Conservation (phyloP, 2,888 invertebrate species). For the Parnassius orleans region DNA sequence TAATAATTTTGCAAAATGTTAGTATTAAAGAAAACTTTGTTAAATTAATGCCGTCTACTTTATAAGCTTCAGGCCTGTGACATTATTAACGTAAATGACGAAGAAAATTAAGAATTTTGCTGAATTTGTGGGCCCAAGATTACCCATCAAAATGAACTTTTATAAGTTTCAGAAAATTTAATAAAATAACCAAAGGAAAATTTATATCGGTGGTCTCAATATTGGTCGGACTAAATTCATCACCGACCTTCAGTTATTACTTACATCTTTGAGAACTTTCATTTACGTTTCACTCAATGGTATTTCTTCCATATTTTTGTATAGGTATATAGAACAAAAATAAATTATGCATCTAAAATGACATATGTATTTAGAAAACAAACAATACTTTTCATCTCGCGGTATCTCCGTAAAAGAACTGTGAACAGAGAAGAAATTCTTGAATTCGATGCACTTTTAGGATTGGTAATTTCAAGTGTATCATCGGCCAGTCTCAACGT, state of each 20-base stretch:
- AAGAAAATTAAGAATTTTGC: slow-evolving; percentile 55
- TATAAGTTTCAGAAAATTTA: slow-evolving; percentile 53
- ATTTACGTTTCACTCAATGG: neutral
- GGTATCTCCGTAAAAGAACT: too few relatives aligned
- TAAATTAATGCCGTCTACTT: neutral
- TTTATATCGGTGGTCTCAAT: slow-evolving; percentile 12
- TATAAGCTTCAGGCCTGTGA: neutral
- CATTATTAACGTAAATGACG: slow-evolving; percentile 49
- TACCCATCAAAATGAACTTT: slow-evolving; percentile 53
- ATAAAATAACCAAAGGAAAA: slow-evolving; percentile 46
- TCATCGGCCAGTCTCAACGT: too few relatives aligned
- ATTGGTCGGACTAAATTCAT: slow-evolving; percentile 1
- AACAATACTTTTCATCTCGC: too few relatives aligned
- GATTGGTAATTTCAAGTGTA: too few relatives aligned
- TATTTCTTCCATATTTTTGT: neutral
- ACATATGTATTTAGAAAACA: too few relatives aligned
- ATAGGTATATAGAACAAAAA: too few relatives aligned
- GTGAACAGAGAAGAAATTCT: too few relatives aligned
- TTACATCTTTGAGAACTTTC: neutral
- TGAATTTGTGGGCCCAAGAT: slow-evolving; percentile 50
- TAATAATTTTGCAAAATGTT: neutral
- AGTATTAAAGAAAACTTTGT: neutral
- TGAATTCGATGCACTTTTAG: too few relatives aligned
- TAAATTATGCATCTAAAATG: too few relatives aligned
- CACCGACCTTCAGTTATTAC: neutral